These are phyloP conservation scores for Augochlorella aurata DNA, from an alignment of 2,888 invertebrate genomes.

Conservation along the genomic window DNA sequence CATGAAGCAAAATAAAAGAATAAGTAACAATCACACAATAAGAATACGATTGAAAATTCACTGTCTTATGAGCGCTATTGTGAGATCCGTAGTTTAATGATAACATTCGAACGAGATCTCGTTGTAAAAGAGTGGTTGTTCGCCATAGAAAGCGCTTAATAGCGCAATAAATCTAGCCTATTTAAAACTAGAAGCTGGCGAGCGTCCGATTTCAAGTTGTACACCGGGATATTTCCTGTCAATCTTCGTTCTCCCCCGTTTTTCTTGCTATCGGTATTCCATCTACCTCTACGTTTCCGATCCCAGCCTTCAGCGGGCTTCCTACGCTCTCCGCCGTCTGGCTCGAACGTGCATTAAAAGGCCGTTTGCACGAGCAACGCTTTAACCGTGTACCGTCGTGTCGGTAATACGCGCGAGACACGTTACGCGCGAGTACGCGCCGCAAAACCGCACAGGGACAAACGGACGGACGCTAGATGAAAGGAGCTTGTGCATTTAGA, in stretches of 20 bases:
- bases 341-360: constrained; percentile 27
- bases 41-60: no score
- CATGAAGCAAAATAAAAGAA: no score
- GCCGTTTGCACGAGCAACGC: constrained; percentile 41
- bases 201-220: neutral
- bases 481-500: constrained; percentile 70
- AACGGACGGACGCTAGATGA: constrained; percentile 68
- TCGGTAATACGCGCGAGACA: constrained; percentile 27
- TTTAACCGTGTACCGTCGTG: constrained; percentile 27
- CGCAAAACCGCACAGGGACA: constrained; percentile 63
- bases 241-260: neutral
- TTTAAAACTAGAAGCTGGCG: neutral
- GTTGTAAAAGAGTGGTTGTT: neutral
- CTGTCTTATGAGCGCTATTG: no score
- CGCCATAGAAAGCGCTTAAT: neutral
- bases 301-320: constrained; percentile 24
- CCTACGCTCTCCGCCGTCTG: constrained; percentile 26
- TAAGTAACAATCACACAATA: no score
- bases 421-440: constrained; percentile 41
- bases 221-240: neutral
- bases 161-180: neutral
- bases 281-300: constrained; percentile 16
- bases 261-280: constrained; percentile 23
- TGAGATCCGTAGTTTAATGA: no score
- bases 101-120: neutral